Base-by-base conservation (phyloP, 2,888 invertebrate genomes). In the Hypsopygia costalis region DNA sequence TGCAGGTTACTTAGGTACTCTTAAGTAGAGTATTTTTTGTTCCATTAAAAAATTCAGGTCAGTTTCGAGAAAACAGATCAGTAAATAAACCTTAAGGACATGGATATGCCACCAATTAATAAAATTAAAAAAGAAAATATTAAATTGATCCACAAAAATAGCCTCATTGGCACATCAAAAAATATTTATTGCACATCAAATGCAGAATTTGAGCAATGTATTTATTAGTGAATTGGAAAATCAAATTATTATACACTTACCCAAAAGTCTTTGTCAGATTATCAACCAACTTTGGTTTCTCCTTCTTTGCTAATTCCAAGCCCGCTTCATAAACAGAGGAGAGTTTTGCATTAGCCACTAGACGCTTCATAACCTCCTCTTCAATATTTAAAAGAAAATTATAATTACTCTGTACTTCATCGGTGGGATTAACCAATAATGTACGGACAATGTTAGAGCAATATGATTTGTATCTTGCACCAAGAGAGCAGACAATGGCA, bases 361-460 rank as follows among this genome's bases (percentile, higher is more conserved):
- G 87, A 55, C 93, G 92, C 62, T 96, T 95, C 50, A 98, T 89
- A 11, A 99, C 92, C 61, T 97, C 97, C 58, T 98, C 98, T 78
- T 99, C 96, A 10, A 98, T 80, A 65, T 93, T 93, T 1, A 98
- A 82, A 27, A 99, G 89, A 68, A 98, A 96, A 70, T 97, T 97
- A 72, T 99, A 99, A 77, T 96, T 95, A 47, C 94, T 94, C 87
- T 97, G 92, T 46, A 93, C 85, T 47, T 90, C 90, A 43, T 93
- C 93, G 3, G 91, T 93, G 0, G 99, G 99, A 85, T 99, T 98
- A 2, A 99, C 98, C 62, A 99, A 89, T 58, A 99, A 90, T 8
- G 99, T 99, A 44, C 99, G 93, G 7, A 97, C 96, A 57, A 99
- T 95, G 75, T 99, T 99, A 0, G 99, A 98, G 79, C 99, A 99